These are phyloP conservation scores for Prunella strophiata DNA, from an alignment of 2,797 vertebrate genomes.

Conservation along the genomic window DNA sequence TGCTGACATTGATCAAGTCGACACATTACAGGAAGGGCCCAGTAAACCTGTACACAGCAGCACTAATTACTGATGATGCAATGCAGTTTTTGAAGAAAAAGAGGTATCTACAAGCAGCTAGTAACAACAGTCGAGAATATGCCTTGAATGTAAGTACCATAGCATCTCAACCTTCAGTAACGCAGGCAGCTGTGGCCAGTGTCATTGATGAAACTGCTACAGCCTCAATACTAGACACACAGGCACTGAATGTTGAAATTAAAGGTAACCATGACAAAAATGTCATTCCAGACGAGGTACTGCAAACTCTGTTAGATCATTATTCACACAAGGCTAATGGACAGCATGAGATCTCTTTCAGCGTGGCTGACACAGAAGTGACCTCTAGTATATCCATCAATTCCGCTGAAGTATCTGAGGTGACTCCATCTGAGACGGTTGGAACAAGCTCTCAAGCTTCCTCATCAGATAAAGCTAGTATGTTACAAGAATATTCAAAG, in stretches of 20 bases:
- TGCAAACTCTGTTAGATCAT: slow-evolving; percentile 96
- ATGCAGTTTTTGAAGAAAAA: slow-evolving; percentile 99
- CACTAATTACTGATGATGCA: slow-evolving; percentile 97
- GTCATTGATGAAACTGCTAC: slow-evolving; percentile 93
- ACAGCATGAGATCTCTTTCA: slow-evolving; percentile 96
- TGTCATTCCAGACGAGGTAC: slow-evolving; percentile 96
- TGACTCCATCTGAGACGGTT: slow-evolving; percentile 87
- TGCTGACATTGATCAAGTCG: slow-evolving; percentile 89
- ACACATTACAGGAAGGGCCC: slow-evolving; percentile 88
- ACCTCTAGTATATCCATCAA: slow-evolving; percentile 98
- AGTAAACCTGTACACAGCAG: slow-evolving; percentile 91
- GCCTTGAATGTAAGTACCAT: slow-evolving; percentile 90
- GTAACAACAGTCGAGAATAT: slow-evolving; percentile 89
- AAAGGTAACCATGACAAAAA: slow-evolving; percentile 93
- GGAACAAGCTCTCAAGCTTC: slow-evolving; percentile 85
- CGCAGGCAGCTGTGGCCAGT: slow-evolving; percentile 90
- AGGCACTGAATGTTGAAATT: slow-evolving; percentile 89
- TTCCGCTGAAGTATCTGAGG: slow-evolving; percentile 91
- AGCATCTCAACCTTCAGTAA: slow-evolving; percentile 90
- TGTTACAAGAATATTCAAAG: slow-evolving; percentile 98
- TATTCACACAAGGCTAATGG: slow-evolving; percentile 98
- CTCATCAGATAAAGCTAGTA: slow-evolving; percentile 94
- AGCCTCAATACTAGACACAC: slow-evolving; percentile 90
- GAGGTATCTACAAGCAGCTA: slow-evolving; percentile 92
- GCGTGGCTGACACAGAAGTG: slow-evolving; percentile 94